Conservation (phyloP, 2,888 invertebrate species). For the Hyles lineata region DNA sequence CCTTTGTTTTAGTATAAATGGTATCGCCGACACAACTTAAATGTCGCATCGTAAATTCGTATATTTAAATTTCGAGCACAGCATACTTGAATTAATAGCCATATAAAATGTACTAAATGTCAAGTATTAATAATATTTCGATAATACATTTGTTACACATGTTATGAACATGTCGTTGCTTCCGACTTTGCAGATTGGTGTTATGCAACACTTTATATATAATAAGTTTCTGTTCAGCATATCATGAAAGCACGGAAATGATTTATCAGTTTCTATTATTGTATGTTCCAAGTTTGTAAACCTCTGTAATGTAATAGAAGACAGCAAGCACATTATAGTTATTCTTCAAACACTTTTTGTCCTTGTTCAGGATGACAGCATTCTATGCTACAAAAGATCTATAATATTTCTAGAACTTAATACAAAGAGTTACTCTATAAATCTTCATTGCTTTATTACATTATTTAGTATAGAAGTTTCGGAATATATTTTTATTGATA, state of each 20-base stretch:
- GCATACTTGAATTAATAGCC: too few species aligned
- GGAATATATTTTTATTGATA: conserved; percentile 3
- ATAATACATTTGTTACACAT: background rate
- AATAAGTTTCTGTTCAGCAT: conserved; percentile 30
- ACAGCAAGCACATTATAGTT: background rate
- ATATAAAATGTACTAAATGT: background rate
- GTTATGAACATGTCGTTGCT: background rate
- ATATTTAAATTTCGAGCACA: too few species aligned
- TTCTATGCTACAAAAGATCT: background rate
- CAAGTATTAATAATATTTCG: background rate
- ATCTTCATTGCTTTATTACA: background rate
- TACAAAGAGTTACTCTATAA: background rate
- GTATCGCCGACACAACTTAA: too few species aligned
- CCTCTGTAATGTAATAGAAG: background rate
- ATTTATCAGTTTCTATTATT: conserved; percentile 38
- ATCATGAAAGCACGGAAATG: conserved; percentile 40
- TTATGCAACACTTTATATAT: conserved; percentile 31
- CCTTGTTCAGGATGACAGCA: background rate
- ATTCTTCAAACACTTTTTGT: background rate
- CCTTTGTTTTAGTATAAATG: too few species aligned
- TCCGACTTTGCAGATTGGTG: conserved; percentile 20
- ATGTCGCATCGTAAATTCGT: too few species aligned
- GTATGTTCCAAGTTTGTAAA: conserved; percentile 15
- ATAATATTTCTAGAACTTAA: background rate
- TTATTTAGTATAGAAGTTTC: background rate